phyloP scores from a whole-genome alignment of 2,888 invertebrate genomes.

The Eilema sororculum region DNA sequence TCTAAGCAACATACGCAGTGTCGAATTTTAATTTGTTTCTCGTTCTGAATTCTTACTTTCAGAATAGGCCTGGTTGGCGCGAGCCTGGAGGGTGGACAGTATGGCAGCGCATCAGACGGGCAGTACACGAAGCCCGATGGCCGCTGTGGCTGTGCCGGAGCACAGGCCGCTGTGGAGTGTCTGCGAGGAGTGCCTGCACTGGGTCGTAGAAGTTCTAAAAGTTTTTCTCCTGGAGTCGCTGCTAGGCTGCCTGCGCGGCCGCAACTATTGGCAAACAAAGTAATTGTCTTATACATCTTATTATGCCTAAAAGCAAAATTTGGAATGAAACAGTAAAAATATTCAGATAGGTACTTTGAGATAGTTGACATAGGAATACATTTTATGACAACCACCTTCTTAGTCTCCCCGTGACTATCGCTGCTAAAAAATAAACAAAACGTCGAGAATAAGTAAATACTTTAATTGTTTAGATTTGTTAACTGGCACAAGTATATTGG shows the following conservation, averaged over 20 bases:
- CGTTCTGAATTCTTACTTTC: conserved; percentile 45
- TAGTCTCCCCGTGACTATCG: too few relatives aligned
- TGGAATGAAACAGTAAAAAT: too few relatives aligned
- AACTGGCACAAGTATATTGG: background rate
- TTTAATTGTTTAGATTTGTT: background rate
- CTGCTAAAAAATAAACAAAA: too few relatives aligned
- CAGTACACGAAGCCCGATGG: conserved; percentile 82
- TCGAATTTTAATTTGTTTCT: background rate
- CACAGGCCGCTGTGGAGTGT: conserved; percentile 79
- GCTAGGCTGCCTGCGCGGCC: conserved; percentile 84
- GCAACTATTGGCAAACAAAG: conserved; percentile 60
- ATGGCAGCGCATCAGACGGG: conserved; percentile 84
- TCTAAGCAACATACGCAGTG: background rate
- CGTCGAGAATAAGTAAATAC: too few relatives aligned
- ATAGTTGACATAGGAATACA: too few relatives aligned
- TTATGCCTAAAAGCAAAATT: background rate
- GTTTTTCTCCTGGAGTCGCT: conserved; percentile 83
- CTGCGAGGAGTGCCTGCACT: conserved; percentile 79
- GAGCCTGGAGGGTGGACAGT: conserved; percentile 83
- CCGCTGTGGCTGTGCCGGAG: conserved; percentile 64
- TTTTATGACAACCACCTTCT: too few relatives aligned
- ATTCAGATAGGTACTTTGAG: too few relatives aligned
- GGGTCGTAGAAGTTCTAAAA: conserved; percentile 85
- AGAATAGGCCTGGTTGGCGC: conserved; percentile 68
- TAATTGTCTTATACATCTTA: background rate